Conservation (phyloP, 2,888 invertebrate species). For the Mechanitis mazaeus region DNA sequence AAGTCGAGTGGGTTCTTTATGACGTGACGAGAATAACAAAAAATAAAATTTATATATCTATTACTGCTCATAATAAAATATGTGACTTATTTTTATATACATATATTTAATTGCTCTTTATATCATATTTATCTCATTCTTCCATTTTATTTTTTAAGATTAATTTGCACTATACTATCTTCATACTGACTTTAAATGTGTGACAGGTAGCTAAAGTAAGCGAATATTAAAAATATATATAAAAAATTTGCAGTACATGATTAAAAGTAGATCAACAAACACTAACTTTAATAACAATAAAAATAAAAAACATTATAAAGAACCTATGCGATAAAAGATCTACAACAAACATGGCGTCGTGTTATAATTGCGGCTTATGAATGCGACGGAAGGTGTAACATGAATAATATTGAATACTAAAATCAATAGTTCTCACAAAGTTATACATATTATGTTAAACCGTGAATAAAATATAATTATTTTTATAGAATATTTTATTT, state of each 20-base stretch:
- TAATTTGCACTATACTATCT: too few relatives aligned
- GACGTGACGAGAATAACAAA: not conserved
- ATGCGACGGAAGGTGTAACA: constrained; percentile 18
- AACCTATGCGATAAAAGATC: constrained; percentile 37
- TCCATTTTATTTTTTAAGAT: too few relatives aligned
- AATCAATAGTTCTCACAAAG: constrained; percentile 1
- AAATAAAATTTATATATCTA: too few relatives aligned
- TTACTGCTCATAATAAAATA: too few relatives aligned
- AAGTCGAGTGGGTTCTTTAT: constrained; percentile 37
- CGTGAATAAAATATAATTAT: too few relatives aligned
- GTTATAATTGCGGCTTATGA: constrained; percentile 58
- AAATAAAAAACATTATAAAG: not conserved
- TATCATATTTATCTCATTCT: too few relatives aligned
- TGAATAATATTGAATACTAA: not conserved
- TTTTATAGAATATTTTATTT: too few relatives aligned
- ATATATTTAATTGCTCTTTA: constrained; percentile 2
- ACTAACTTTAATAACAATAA: not conserved
- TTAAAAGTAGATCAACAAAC: not conserved
- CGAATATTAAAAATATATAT: not conserved
- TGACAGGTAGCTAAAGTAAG: too few relatives aligned
- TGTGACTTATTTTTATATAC: too few relatives aligned
- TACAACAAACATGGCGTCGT: constrained; percentile 48
- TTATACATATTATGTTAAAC: too few relatives aligned
- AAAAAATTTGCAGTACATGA: not conserved
- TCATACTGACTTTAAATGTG: too few relatives aligned